Percentiles rank a stretch among this genome's conserved stretches.
Evolutionary conservation across 2,797 vertebrate genomes (phyloP).

Genomic region (Taeniopygia guttata): DNA sequence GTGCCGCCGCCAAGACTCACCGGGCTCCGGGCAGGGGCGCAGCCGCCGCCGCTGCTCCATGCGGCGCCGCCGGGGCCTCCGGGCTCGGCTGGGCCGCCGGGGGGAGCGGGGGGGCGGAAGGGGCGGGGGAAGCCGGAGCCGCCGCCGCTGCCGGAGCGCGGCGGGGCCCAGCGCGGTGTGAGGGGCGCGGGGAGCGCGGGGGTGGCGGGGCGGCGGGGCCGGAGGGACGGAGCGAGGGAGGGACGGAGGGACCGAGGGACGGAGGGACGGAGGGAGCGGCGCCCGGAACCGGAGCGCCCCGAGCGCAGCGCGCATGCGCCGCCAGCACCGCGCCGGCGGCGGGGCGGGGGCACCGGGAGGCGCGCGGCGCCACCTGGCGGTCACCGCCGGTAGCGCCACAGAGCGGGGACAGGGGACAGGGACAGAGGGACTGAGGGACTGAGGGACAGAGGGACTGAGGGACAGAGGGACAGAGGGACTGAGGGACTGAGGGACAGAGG

Average conservation of each 20-base stretch:
- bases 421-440: no score
- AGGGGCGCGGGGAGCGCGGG: background rate
- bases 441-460: no score
- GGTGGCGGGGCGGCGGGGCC: background rate
- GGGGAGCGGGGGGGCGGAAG: background rate
- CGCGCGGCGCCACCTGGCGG: background rate
- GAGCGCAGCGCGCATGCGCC: background rate
- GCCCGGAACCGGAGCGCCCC: background rate
- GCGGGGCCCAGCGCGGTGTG: background rate
- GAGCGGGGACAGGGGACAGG: no score
- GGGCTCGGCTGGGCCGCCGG: background rate
- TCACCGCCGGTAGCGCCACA: background rate
- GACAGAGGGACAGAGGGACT: no score
- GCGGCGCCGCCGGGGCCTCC: constrained; percentile 32
- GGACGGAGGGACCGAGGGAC: background rate
- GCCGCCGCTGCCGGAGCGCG: background rate
- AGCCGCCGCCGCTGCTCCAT: constrained; percentile 13
- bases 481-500: no score
- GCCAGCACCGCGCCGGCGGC: background rate
- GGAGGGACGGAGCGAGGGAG: background rate
- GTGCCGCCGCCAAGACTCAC: background rate
- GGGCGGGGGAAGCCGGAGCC: background rate
- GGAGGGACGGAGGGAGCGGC: background rate
- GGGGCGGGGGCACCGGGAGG: background rate
- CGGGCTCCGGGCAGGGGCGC: background rate